A percentile compares a stretch with the other conserved stretches of the same genome.
Conservation (phyloP, 1,140 invertebrate species). For the Drosophila rhopaloa region DNA sequence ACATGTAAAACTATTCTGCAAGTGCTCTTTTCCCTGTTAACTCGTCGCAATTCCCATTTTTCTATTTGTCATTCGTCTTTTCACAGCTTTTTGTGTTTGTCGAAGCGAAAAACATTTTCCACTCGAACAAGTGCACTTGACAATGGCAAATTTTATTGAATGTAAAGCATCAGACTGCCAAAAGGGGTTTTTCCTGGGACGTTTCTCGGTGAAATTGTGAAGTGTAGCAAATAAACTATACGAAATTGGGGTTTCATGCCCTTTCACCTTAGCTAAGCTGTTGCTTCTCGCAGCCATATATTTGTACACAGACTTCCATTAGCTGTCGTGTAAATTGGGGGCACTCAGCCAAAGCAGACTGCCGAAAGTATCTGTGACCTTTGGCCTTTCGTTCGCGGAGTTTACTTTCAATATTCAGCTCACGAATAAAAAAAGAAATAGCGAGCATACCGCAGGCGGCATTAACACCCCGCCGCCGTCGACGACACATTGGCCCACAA, state of each 20-base stretch:
- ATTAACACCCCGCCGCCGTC: slow-evolving; percentile 12
- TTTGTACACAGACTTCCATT: slow-evolving; percentile 27
- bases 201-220: background rate
- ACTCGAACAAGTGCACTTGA: slow-evolving; percentile 43
- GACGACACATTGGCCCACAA: slow-evolving; percentile 75
- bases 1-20: slow-evolving; percentile 8
- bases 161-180: slow-evolving; percentile 18
- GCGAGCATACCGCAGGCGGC: slow-evolving; percentile 13
- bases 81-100: slow-evolving; percentile 40
- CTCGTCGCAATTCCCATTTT: slow-evolving; percentile 28
- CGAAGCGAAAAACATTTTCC: slow-evolving; percentile 40
- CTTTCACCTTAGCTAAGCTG: slow-evolving; percentile 37
- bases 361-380: slow-evolving; percentile 29
- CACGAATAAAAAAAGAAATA: slow-evolving; percentile 25
- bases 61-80: slow-evolving; percentile 41
- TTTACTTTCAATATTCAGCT: slow-evolving; percentile 33
- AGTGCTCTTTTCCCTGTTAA: slow-evolving; percentile 35
- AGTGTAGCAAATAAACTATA: slow-evolving; percentile 22
- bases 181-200: slow-evolving; percentile 24
- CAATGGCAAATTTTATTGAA: slow-evolving; percentile 49
- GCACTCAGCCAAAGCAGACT: slow-evolving; percentile 32
- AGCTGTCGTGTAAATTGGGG: slow-evolving; percentile 24
- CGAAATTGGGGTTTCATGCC: slow-evolving; percentile 20
- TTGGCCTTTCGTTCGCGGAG: slow-evolving; percentile 37
- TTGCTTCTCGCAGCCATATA: slow-evolving; percentile 20